A percentile compares a stretch with the other conserved stretches of the same genome.
phyloP scores from a whole-genome alignment of 2,888 invertebrate genomes.

The Drosophila borealis region DNA sequence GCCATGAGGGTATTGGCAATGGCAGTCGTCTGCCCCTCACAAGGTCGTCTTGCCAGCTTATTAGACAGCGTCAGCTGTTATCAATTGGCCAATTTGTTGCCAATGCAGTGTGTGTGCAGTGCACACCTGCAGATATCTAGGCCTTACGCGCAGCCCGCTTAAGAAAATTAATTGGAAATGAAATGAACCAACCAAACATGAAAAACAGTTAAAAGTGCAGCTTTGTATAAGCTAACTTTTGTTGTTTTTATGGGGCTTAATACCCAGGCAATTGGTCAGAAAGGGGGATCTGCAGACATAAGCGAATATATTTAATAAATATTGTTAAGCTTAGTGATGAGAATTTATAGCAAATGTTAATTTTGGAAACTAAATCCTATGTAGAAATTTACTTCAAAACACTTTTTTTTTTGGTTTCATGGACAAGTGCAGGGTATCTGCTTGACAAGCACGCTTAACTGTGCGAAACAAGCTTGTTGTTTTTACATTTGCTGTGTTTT shows the following conservation, averaged over 20 bases:
- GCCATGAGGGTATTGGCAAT: constrained; percentile 46
- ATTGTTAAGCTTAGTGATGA: too few relatives aligned
- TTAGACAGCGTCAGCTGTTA: constrained; percentile 32
- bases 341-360: neutral
- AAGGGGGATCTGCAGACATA: too few relatives aligned
- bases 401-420: too few relatives aligned
- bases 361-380: too few relatives aligned
- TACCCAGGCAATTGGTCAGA: neutral
- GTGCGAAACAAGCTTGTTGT: neutral
- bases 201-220: constrained; percentile 31
- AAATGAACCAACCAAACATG: constrained; percentile 10
- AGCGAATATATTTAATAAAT: neutral
- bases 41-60: constrained; percentile 35
- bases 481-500: neutral
- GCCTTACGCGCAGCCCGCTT: neutral
- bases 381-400: too few relatives aligned
- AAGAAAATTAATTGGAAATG: neutral
- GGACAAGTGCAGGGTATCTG: neutral
- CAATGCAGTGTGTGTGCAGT: neutral
- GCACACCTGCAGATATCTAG: too few relatives aligned
- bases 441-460: neutral
- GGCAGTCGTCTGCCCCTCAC: constrained; percentile 20
- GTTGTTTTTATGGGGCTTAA: neutral
- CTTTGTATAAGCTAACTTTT: neutral
- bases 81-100: constrained; percentile 31